Conservation (phyloP, 2,888 invertebrate species). For the Andrena minutula region DNA sequence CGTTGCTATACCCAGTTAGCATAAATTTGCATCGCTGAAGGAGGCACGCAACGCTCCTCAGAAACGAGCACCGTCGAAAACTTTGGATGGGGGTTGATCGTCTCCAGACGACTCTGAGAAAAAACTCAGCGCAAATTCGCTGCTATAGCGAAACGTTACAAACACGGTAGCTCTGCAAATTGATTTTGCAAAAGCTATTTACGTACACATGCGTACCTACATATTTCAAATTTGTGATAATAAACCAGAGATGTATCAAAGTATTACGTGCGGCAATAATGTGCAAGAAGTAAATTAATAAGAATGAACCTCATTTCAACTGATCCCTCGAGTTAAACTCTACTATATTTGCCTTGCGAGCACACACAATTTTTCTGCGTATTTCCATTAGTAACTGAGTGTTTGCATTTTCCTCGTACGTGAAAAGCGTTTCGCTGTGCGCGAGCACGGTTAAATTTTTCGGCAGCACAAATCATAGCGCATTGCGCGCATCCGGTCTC, state of each 20-base stretch:
- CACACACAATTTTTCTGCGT: not conserved
- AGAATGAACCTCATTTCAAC: conserved; percentile 28
- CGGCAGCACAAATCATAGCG: not conserved
- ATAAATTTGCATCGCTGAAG: conserved; percentile 67
- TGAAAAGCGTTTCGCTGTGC: not conserved
- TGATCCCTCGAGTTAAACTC: conserved; percentile 4
- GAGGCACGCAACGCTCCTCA: conserved; percentile 49
- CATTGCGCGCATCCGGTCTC: not conserved
- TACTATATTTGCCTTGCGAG: not conserved
- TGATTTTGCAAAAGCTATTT: not conserved
- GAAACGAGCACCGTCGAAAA: conserved; percentile 45
- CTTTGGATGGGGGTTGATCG: conserved; percentile 38
- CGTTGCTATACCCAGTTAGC: conserved; percentile 62
- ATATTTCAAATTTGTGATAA: no score
- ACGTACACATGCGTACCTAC: not conserved
- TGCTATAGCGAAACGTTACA: not conserved
- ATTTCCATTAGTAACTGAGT: not conserved
- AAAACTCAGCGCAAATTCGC: conserved; percentile 14
- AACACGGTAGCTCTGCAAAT: not conserved
- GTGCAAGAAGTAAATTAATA: conserved; percentile 19
- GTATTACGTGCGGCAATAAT: not conserved
- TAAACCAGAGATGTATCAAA: not conserved
- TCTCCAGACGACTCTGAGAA: conserved; percentile 26
- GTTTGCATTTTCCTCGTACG: not conserved
- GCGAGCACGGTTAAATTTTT: conserved; percentile 1